Base-by-base conservation (phyloP, 2,888 invertebrate genomes). In the Epirrhoe alternata region DNA sequence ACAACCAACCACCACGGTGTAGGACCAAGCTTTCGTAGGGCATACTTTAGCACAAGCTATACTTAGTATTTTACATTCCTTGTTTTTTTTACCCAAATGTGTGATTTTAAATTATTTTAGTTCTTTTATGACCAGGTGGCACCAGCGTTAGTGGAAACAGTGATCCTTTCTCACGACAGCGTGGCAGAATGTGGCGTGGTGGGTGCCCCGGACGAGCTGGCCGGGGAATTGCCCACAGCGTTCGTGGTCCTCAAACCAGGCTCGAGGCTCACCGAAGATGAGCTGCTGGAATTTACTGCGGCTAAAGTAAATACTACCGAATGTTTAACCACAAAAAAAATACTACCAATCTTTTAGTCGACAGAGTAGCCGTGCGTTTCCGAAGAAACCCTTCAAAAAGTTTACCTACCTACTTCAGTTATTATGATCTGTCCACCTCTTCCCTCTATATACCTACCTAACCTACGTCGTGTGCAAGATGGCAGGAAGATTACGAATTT, bases 81-180 rank as follows among this genome's bases (percentile, higher is more conserved):
- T 24, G 24, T 24, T 24, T 24, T 24, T 24, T 24, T 24, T 24
- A 24, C 33, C 42, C 38, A 51, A 12, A 58, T 12, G 5, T n/a
- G 8, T 12, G 7, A 42, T 12, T 42, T 10, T 2, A 42, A 12
- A 10, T 4, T 10, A 8, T 52, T 38, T 53, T 49, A 33, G 7
- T 33, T 57, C 2, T 50, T 30, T 10, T 42, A 10, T 42, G 42
- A 42, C 7, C 47, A 95, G 95, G 95, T 95, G 24, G 95, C 97
- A 0, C 98, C 98, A 6, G 97, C 97, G 0, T 97, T 97, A 82
- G 89, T 98, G 47, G 98, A 98, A 88, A 95, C 95, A 47, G 83
- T 97, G 52, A 84, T 98, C 8, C 87, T 97, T 42, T 94, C 94
- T 38, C 95, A 97, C 89, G 94, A 95, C 0, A 94, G 94, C 58